A percentile compares a stretch with the other conserved stretches of the same genome.
These are phyloP conservation scores for Chorisops tibialis DNA, from an alignment of 2,888 invertebrate genomes.

Conservation along the genomic window DNA sequence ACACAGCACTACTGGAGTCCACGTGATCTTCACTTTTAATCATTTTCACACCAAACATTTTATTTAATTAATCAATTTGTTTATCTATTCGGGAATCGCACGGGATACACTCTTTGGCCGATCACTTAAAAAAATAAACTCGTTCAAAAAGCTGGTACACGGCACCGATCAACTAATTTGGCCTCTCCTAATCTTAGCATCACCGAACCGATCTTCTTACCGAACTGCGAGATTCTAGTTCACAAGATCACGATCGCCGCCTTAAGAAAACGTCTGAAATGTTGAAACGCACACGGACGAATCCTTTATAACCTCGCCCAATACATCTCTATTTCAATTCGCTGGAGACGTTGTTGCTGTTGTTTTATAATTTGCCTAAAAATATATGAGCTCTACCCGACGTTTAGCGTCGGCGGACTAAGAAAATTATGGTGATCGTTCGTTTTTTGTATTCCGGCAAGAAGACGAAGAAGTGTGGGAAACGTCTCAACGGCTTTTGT, in stretches of 20 bases:
- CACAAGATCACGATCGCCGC: neutral
- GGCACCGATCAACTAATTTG: constrained; percentile 5
- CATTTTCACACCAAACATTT: constrained; percentile 27
- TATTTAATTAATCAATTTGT: neutral
- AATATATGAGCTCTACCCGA: constrained; percentile 1
- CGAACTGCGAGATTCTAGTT: neutral
- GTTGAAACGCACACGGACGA: neutral
- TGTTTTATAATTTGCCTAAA: no score
- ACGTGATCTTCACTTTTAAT: constrained; percentile 34
- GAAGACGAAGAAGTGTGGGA: constrained; percentile 21
- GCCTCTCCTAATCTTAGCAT: neutral
- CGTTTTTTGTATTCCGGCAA: neutral
- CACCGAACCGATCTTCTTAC: constrained; percentile 7
- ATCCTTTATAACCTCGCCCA: constrained; percentile 16
- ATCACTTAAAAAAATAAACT: constrained; percentile 22
- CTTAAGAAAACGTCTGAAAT: neutral
- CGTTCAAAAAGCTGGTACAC: neutral
- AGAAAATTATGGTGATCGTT: constrained; percentile 10
- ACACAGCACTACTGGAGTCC: constrained; percentile 35
- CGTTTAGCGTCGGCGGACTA: neutral
- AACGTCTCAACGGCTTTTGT: neutral
- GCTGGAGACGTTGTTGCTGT: no score
- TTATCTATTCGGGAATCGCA: neutral
- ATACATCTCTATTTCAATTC: constrained; percentile 5
- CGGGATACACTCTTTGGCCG: neutral